These are phyloP conservation scores for Andrena bicolor DNA, from an alignment of 2,888 invertebrate genomes.

Conservation along the genomic window DNA sequence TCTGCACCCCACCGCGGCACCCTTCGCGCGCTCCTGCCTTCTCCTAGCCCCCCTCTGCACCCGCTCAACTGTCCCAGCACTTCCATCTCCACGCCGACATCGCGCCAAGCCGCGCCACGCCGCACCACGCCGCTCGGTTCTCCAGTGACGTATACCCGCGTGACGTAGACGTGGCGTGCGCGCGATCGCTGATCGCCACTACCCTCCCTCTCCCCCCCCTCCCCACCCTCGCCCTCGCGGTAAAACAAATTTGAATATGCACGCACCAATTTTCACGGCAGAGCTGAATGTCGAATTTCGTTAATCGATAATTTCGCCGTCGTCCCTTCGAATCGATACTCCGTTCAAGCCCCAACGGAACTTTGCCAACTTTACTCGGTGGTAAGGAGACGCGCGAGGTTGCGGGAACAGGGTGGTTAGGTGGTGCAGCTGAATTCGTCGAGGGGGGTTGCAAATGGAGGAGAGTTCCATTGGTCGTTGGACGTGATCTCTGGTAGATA, in stretches of 20 bases:
- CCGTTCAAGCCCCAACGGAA: too few relatives aligned
- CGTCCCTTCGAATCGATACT: too few relatives aligned
- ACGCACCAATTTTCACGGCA: constrained; percentile 20
- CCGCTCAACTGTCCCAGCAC: constrained; percentile 7
- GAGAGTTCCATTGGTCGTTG: neutral
- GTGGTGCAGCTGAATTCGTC: neutral
- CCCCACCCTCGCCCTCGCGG: constrained; percentile 65
- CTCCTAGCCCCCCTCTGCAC: constrained; percentile 48
- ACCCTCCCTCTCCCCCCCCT: constrained; percentile 50
- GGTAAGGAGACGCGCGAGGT: too few relatives aligned
- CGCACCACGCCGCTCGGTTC: constrained; percentile 74
- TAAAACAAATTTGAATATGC: constrained; percentile 19
- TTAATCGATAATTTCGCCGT: neutral
- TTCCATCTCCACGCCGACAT: constrained; percentile 65
- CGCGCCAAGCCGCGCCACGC: constrained; percentile 69
- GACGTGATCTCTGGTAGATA: neutral
- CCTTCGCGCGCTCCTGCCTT: constrained; percentile 84
- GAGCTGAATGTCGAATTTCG: neutral
- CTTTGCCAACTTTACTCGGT: too few relatives aligned
- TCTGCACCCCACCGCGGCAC: constrained; percentile 72
- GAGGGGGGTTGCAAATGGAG: neutral
- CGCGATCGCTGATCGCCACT: constrained; percentile 8
- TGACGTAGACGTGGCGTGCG: constrained; percentile 76
- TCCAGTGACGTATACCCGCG: constrained; percentile 78
- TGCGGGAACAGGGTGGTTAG: too few relatives aligned